Base-by-base conservation (phyloP, 1,140 invertebrate genomes). In the Rhopalosiphum maidis region DNA sequence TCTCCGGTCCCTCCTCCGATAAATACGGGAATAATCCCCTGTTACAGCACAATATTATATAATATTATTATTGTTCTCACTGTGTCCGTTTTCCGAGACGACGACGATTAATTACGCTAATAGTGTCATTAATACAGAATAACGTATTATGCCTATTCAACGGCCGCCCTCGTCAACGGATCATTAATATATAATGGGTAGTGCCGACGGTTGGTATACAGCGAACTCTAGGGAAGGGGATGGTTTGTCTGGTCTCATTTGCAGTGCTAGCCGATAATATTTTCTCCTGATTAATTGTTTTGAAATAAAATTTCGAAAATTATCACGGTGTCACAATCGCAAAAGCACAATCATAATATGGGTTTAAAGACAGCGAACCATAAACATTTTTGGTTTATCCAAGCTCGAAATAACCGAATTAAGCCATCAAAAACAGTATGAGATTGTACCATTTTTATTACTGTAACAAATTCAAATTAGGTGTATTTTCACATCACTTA, bases 41-140 rank as follows among this genome's bases (percentile, higher is more conserved):
- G 15, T 68, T 68, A n/a, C 15, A 5, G 11, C 23, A 68, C 0
- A 15, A n/a, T 18, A n/a, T 77, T 35, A n/a, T 18, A n/a, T n/a
- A 18, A n/a, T 11, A 77, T 77, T 77, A 77, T 77, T 77, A 77
- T n/a, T 77, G 15, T n/a, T 68, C 11, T 9, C 15, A 4, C 60
- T 68, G 4, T n/a, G 9, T 68, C 30, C 30, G 30, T 68, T n/a
- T 9, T 3, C 60, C 11, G 9, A 18, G 15, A n/a, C 30, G 55
- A 30, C 55, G 55, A 77, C 60, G 60, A 77, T 77, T 77, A 77
- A 77, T 77, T 60, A 60, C 55, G 55, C 30, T 60, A n/a, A 77
- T 77, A n/a, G 60, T 77, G 60, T 77, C 60, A n/a, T 77, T 77
- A n/a, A n/a, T 77, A 77, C 30, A n/a, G 60, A 77, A 77, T 77